These are phyloP conservation scores for Chirona hameri DNA, from an alignment of 2,888 invertebrate genomes.

Conservation along the genomic window DNA sequence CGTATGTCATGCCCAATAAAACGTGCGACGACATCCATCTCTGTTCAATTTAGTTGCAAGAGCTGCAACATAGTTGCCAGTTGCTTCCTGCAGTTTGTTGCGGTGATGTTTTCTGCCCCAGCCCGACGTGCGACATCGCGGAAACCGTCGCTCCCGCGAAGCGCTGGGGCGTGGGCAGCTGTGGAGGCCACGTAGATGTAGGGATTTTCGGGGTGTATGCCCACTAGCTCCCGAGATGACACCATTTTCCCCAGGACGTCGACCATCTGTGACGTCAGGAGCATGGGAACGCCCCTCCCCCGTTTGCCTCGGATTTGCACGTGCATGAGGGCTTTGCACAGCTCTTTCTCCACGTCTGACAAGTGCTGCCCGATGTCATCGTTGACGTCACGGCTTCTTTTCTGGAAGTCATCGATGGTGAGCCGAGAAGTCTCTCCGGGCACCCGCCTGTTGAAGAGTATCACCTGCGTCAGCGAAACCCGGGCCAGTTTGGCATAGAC, in stretches of 20 bases:
- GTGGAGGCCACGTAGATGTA: neutral
- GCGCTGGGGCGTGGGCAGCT: neutral
- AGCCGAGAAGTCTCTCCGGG: neutral
- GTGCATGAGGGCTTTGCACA: neutral
- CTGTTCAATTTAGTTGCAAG: neutral
- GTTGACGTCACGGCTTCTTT: neutral
- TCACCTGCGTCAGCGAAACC: neutral
- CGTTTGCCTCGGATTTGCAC: neutral
- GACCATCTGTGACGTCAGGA: neutral
- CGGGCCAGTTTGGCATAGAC: neutral
- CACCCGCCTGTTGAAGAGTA: neutral
- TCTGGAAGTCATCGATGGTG: neutral
- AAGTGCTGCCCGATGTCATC: neutral
- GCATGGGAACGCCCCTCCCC: neutral
- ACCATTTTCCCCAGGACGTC: neutral
- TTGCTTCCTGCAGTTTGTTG: neutral
- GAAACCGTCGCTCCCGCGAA: neutral
- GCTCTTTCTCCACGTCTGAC: neutral
- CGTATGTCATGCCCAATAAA: neutral
- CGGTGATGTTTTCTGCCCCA: neutral
- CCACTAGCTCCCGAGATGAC: neutral
- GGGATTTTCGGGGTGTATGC: neutral
- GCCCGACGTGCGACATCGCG: neutral
- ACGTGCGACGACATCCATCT: neutral
- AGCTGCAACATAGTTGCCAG: neutral